Evolutionary conservation across 2,113 vertebrate genomes (phyloP), one percentile per base, ranked within the genome.

Genomic region (Nyctereutes procyonoides): DNA sequence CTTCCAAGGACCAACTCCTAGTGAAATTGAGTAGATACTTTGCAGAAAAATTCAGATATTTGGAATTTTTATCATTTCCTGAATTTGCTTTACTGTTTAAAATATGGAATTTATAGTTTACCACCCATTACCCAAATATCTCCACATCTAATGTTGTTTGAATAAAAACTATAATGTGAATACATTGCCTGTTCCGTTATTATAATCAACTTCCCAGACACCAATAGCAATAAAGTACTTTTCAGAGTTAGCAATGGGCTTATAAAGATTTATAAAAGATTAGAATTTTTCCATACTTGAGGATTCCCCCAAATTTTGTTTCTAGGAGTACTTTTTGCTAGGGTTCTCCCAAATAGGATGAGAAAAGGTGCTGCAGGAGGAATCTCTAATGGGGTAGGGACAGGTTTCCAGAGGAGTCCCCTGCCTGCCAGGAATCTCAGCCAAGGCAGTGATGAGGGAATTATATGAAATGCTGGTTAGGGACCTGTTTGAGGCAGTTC

Each of bases 1-100:
- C 96, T 99, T 69, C 99, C 99, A 98, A 98, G 38, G 98, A 98
- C 98, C 97, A 96, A 98, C 0, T 0, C 5, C 13, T 73, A 92
- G 53, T 60, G 53, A 96, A 87, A 73, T 63, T 55, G 22, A 76
- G 8, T 24, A 92, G 84, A 43, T 63, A 17, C 81, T 86, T 82
- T 60, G 48, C 32, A 79, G 51, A 55, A 88, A 87, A 53, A 56
- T 48, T 2, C 80, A 28, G 16, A 85, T 10, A 90, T 82, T 38
- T 96, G 24, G 26, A 24, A 79, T 22, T 80, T 84, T 82, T 87
- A 90, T 7, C 43, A 81, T 16, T 93, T 86, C 65, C 81, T 82
- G 22, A 95, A 74, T n/a, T 77, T 85, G 55, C 30, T 85, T 89
- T 55, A 67, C 20, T 12, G 71, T 26, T 67, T 92, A 88, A 88